These are phyloP conservation scores for Cariama cristata DNA, from an alignment of 2,113 vertebrate species.

Conservation along the genomic window DNA sequence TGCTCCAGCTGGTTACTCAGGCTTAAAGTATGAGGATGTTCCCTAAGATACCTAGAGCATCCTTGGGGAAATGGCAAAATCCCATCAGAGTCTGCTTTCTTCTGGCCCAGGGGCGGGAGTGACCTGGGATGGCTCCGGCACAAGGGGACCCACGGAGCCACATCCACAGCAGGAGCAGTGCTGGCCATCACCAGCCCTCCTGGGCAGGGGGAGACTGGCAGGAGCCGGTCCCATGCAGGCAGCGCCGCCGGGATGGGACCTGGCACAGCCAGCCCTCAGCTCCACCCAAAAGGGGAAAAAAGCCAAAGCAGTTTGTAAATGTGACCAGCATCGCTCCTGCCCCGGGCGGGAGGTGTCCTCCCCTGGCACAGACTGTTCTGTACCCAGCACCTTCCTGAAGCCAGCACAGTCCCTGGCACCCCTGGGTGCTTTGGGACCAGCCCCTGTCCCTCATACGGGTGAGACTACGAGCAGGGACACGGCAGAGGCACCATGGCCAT, in stretches of 20 bases:
- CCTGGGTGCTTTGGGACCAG: background rate
- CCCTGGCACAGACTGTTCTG: background rate
- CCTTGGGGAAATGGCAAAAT: background rate
- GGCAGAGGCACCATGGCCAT: background rate
- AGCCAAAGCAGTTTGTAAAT: background rate
- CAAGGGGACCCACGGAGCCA: fast-evolving
- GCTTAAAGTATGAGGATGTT: background rate
- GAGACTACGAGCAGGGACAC: background rate
- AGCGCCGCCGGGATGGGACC: fast-evolving
- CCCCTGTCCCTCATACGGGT: background rate
- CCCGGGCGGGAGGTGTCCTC: background rate
- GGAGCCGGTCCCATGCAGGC: background rate
- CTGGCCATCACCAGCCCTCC: background rate
- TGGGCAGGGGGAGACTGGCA: background rate
- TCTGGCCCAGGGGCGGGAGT: background rate
- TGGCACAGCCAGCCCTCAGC: background rate
- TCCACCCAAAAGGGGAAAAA: background rate
- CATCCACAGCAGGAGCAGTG: background rate
- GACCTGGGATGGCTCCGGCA: background rate
- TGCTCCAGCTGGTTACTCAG: background rate
- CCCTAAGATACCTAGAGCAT: background rate
- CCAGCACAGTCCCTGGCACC: background rate
- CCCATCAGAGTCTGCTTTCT: background rate
- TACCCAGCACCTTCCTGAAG: background rate
- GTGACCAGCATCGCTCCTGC: background rate